phyloP scores from a whole-genome alignment of 1,140 invertebrate genomes.

The Reticulitermes speratus region DNA sequence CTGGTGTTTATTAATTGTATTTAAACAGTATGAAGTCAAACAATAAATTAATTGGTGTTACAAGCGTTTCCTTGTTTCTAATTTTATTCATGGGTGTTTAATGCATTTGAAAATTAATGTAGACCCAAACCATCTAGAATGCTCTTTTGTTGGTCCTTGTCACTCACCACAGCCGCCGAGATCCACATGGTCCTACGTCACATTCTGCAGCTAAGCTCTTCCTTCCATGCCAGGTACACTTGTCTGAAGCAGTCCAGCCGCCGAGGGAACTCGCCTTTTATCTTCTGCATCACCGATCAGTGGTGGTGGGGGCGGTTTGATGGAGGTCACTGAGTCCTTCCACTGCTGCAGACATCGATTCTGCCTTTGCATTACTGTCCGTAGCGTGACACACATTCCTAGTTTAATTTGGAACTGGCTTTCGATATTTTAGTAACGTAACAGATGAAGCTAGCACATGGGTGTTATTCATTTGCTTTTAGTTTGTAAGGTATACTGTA shows the following conservation, averaged over 20 bases:
- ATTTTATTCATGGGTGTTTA: no score
- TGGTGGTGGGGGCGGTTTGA: neutral
- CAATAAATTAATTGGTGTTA: no score
- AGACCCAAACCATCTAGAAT: no score
- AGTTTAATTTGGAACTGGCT: neutral
- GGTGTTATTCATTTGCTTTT: neutral
- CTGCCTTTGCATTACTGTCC: neutral
- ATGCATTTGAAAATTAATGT: no score
- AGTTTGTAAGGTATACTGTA: neutral
- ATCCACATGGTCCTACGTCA: neutral
- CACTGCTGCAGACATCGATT: neutral
- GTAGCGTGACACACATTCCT: neutral
- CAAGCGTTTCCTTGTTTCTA: no score
- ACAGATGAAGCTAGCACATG: neutral
- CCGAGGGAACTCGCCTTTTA: neutral
- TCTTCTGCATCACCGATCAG: neutral
- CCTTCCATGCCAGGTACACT: neutral
- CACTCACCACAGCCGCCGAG: slow-evolving; percentile 5
- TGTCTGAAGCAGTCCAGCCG: neutral
- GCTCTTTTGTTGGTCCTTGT: no score
- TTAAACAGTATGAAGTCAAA: no score
- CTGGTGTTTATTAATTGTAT: no score
- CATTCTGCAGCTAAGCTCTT: neutral
- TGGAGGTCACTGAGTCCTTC: neutral
- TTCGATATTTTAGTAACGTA: neutral